A percentile compares a stretch with the other conserved stretches of the same genome.
These are phyloP conservation scores for Triplophysa rosa DNA, from an alignment of 2,113 vertebrate genomes.

Conservation along the genomic window DNA sequence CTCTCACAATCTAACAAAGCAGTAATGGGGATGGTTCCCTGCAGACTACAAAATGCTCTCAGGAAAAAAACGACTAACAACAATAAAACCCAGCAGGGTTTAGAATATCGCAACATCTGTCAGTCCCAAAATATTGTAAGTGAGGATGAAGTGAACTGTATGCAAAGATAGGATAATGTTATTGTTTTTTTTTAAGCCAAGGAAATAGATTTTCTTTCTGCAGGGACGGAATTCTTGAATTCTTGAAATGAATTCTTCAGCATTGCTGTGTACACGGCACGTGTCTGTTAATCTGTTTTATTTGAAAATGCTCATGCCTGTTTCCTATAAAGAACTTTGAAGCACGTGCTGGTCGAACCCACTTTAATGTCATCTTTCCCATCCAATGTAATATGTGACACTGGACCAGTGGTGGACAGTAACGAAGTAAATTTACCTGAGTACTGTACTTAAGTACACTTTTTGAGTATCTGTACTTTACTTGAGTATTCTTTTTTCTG, in stretches of 20 bases:
- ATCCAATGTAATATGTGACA: too few species aligned
- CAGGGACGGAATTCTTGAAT: too few species aligned
- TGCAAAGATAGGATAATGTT: neutral
- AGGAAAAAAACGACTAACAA: slow-evolving; percentile 6
- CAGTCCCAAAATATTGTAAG: slow-evolving; percentile 6
- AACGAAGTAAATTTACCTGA: too few species aligned
- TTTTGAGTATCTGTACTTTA: too few species aligned
- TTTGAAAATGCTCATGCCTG: neutral
- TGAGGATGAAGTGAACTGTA: neutral
- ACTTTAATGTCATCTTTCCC: too few species aligned
- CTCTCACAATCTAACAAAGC: slow-evolving; percentile 30
- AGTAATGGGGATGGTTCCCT: slow-evolving; percentile 58
- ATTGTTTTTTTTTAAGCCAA: neutral
- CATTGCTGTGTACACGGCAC: neutral
- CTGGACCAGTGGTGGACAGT: too few species aligned
- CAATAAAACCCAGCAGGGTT: slow-evolving; percentile 1
- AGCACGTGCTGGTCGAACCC: too few species aligned
- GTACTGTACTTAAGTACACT: too few species aligned
- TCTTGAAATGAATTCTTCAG: too few species aligned
- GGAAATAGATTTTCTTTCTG: neutral
- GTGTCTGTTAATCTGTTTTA: neutral
- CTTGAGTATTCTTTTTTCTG: too few species aligned
- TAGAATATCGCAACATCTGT: slow-evolving; percentile 15
- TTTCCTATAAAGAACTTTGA: too few species aligned
- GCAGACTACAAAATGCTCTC: slow-evolving; percentile 54